These are phyloP conservation scores for Hypena proboscidalis DNA, from an alignment of 2,888 invertebrate species.

Conservation along the genomic window DNA sequence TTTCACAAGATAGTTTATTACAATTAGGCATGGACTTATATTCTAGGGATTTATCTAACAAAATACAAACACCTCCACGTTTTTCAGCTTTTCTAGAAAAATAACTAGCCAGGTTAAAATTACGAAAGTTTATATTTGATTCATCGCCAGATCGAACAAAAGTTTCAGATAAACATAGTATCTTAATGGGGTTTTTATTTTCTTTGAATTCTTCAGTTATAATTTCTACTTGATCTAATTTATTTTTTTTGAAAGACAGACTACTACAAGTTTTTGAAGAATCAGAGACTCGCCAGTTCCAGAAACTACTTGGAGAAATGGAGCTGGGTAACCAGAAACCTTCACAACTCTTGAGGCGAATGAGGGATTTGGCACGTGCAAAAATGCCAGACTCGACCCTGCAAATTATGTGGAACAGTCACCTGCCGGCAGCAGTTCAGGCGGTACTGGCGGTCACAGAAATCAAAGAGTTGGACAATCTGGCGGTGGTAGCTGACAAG, in stretches of 20 bases:
- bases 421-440: too few relatives aligned
- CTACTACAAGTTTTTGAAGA: slow-evolving; percentile 3
- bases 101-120: slow-evolving; percentile 1
- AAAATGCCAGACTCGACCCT: too few relatives aligned
- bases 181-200: neutral
- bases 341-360: too few relatives aligned
- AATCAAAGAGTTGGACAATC: too few relatives aligned
- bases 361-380: too few relatives aligned
- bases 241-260: neutral
- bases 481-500: too few relatives aligned
- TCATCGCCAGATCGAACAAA: slow-evolving; percentile 4
- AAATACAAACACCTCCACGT: slow-evolving; percentile 7
- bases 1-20: slow-evolving; percentile 3
- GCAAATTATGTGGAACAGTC: too few relatives aligned
- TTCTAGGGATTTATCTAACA: neutral
- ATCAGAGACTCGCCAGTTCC: neutral
- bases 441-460: too few relatives aligned
- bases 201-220: neutral
- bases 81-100: slow-evolving; percentile 5
- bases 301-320: too few relatives aligned
- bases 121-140: neutral
- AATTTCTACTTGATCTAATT: slow-evolving; percentile 1
- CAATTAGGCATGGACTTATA: slow-evolving; percentile 1
- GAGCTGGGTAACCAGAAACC: too few relatives aligned
- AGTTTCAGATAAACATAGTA: slow-evolving; percentile 6